These are phyloP conservation scores for Excalfactoria chinensis DNA, from an alignment of 2,113 vertebrate genomes.

Conservation along the genomic window DNA sequence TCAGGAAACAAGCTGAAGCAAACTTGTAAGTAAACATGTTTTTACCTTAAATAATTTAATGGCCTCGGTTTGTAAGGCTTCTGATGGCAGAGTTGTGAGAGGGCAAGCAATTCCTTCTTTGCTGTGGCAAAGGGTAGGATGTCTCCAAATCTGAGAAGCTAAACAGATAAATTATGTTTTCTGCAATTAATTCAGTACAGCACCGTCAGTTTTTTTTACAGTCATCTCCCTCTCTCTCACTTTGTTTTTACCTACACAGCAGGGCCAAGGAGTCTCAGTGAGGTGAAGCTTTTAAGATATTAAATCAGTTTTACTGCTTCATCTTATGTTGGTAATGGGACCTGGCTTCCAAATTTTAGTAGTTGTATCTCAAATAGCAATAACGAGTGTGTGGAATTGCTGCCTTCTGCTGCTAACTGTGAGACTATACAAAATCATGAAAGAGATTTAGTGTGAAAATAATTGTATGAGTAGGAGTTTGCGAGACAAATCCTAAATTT, in stretches of 20 bases:
- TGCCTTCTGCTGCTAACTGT: background rate
- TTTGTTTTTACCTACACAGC: background rate
- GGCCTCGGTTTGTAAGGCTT: constrained; percentile 96
- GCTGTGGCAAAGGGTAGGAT: constrained; percentile 92
- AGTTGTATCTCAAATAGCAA: background rate
- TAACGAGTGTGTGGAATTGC: background rate
- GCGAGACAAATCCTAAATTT: background rate
- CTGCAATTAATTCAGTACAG: background rate
- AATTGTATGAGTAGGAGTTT: background rate
- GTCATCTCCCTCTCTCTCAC: background rate
- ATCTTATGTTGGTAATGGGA: background rate
- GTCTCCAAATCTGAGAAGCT: constrained; percentile 94
- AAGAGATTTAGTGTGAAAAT: background rate
- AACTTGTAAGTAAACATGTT: background rate
- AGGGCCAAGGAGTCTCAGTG: background rate
- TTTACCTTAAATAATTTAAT: constrained; percentile 97
- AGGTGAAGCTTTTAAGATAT: background rate
- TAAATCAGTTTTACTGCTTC: background rate
- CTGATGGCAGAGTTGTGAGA: constrained; percentile 94
- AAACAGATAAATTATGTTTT: background rate
- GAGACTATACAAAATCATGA: background rate
- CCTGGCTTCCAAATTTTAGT: background rate
- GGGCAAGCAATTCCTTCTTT: constrained; percentile 93
- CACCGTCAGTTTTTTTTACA: background rate
- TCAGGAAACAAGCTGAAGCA: background rate